A percentile compares a stretch with the other conserved stretches of the same genome.
These are phyloP conservation scores for Subacronicta megacephala DNA, from an alignment of 2,888 invertebrate species.

Conservation along the genomic window DNA sequence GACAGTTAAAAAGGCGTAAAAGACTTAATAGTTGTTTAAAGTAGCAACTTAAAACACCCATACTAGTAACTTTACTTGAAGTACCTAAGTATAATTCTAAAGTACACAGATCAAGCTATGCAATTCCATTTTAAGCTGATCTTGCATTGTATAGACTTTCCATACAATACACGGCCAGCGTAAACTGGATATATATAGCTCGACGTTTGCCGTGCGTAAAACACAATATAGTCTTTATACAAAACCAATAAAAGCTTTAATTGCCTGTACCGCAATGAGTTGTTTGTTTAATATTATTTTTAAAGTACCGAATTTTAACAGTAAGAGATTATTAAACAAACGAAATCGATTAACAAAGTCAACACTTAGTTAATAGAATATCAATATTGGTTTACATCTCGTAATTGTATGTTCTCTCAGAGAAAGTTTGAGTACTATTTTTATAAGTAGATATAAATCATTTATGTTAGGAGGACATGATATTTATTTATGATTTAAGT, in stretches of 20 bases:
- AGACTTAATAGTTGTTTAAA: neutral
- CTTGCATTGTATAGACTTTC: too few relatives aligned
- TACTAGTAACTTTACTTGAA: slow-evolving; percentile 17
- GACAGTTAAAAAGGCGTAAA: neutral
- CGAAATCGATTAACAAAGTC: slow-evolving; percentile 20
- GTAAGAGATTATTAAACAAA: slow-evolving; percentile 1
- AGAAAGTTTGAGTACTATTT: too few relatives aligned
- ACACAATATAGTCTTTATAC: slow-evolving; percentile 20
- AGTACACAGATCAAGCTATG: too few relatives aligned
- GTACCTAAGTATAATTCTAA: slow-evolving; percentile 25
- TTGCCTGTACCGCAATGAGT: slow-evolving; percentile 21
- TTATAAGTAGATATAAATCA: too few relatives aligned
- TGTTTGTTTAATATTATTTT: slow-evolving; percentile 9
- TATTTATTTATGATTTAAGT: too few relatives aligned
- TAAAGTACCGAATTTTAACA: slow-evolving; percentile 5
- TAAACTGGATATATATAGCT: too few relatives aligned
- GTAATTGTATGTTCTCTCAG: neutral
- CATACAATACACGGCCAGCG: too few relatives aligned
- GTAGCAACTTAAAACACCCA: slow-evolving; percentile 11
- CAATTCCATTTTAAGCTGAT: too few relatives aligned
- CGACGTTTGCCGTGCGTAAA: too few relatives aligned
- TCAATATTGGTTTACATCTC: slow-evolving; percentile 23
- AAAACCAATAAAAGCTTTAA: slow-evolving; percentile 9
- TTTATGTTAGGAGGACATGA: too few relatives aligned
- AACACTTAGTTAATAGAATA: slow-evolving; percentile 10